A percentile compares a stretch with the other conserved stretches of the same genome.
Evolutionary conservation across 2,113 vertebrate species (phyloP).

Genomic region (Melanostigma gelatinosum): DNA sequence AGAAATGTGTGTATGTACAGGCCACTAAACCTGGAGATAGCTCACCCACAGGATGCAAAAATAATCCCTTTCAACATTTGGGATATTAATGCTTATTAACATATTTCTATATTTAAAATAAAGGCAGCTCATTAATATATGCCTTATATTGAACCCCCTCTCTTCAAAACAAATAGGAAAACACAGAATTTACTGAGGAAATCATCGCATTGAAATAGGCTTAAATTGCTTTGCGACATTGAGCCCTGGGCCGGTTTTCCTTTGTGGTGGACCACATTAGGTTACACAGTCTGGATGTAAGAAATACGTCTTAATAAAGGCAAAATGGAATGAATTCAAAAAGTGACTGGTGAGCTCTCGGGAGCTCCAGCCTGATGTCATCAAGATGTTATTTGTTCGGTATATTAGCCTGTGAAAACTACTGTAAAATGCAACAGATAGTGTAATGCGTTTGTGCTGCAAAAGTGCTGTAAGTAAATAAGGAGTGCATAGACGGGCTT

Average conservation of each 20-base stretch:
- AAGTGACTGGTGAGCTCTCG: background rate
- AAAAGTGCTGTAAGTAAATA: constrained; percentile 26
- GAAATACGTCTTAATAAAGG: constrained; percentile 9
- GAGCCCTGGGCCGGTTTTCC: background rate
- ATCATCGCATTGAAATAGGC: constrained; percentile 9
- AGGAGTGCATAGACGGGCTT: constrained; percentile 7
- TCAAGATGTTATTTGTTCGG: background rate
- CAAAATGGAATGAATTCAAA: constrained; percentile 1
- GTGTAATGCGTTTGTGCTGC: background rate
- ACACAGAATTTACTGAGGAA: constrained; percentile 11
- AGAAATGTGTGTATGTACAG: background rate
- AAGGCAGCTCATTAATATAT: constrained; percentile 34
- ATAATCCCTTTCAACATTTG: constrained; percentile 54
- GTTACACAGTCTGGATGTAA: background rate
- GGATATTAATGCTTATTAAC: constrained; percentile 46
- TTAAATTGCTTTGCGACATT: constrained; percentile 5
- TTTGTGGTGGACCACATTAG: background rate
- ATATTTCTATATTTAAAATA: constrained; percentile 55
- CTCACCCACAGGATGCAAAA: constrained; percentile 19
- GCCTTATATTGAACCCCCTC: constrained; percentile 14
- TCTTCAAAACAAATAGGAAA: constrained; percentile 31
- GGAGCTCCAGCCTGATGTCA: background rate
- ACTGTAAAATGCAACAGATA: background rate
- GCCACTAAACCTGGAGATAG: constrained; percentile 15
- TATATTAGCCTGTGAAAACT: background rate